Conservation (phyloP, 2,113 vertebrate species). For the Heterotis niloticus region DNA sequence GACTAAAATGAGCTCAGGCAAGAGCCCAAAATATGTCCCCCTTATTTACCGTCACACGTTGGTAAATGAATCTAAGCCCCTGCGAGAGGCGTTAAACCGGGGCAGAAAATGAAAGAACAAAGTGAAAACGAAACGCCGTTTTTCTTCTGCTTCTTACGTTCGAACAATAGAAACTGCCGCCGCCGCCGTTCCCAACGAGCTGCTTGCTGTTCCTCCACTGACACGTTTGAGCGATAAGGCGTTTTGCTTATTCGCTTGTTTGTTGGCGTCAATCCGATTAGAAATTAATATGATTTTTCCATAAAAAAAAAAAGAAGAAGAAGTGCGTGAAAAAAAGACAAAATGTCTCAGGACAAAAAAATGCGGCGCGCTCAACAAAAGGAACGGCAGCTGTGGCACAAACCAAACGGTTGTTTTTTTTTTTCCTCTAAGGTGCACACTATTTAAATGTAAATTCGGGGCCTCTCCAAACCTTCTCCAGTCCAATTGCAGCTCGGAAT, state of each 20-base stretch:
- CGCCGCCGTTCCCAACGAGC: too few species aligned
- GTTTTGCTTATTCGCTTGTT: neutral
- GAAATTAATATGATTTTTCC: too few species aligned
- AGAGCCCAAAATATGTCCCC: conserved; percentile 12
- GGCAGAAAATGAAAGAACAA: neutral
- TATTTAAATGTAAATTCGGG: conserved; percentile 35
- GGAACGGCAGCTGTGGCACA: neutral
- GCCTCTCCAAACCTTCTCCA: conserved; percentile 24
- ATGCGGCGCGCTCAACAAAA: neutral
- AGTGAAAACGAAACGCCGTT: too few species aligned
- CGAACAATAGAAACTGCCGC: too few species aligned
- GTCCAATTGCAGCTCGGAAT: conserved; percentile 15
- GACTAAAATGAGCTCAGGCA: conserved; percentile 14
- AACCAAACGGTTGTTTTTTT: conserved; percentile 21
- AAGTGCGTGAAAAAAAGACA: neutral
- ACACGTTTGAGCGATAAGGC: neutral
- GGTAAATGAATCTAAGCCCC: neutral
- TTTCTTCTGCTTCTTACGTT: too few species aligned
- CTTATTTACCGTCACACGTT: conserved; percentile 15
- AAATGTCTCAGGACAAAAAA: neutral
- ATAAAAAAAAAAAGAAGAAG: neutral
- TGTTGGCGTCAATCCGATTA: too few species aligned
- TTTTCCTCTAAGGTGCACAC: neutral
- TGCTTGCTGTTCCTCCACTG: too few species aligned
- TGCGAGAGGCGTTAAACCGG: neutral